Base-by-base conservation (phyloP, 2,797 vertebrate species). In the Gephyroberyx darwinii region DNA sequence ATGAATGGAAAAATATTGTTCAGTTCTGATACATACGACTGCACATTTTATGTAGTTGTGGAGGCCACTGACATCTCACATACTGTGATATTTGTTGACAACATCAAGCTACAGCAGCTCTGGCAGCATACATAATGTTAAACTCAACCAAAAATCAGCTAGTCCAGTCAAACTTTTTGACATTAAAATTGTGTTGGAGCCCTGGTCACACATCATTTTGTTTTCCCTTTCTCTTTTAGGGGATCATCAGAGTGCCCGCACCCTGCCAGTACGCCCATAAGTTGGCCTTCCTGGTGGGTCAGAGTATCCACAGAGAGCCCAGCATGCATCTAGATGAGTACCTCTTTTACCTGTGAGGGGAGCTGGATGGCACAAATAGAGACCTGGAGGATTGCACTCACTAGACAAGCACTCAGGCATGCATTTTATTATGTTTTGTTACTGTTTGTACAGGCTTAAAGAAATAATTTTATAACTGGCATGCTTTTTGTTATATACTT, bases 191-290 rank as follows among this genome's bases (percentile, higher is more conserved):
- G 41, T 13, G 5, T 3, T 12, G 26, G n/a, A n/a, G 8, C 12
- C 5, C 10, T 30, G 35, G 57, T 30, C n/a, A n/a, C 13, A 41
- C 10, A 22, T 9, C 2, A 10, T 39, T 39, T 39, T 39, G 2
- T 39, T 39, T n/a, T 57, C 45, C 1, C 0, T 77, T 31, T n/a
- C 62, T 58, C 2, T 65, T 77, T 0, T 53, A 98, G 97, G 98
- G 98, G 4, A 90, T 96, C 72, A 95, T 99, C 74, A 75, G 96
- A 52, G 97, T 99, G 7, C 98, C 98, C 1, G 98, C 97, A 10
- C 98, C 98, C 2, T 99, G 98, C 87, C 96, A 97, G 60, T 99
- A 99, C 0, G 98, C 97, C 2, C 98, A 99, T 87, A 99, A 99
- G 77, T 60, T 99, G 91, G 97, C 96, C 19, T 98, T 98, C 90